Evolutionary conservation across 1,140 invertebrate species (phyloP), one percentile per base, ranked within the genome.

Genomic region (Daktulosphaira vitifoliae): DNA sequence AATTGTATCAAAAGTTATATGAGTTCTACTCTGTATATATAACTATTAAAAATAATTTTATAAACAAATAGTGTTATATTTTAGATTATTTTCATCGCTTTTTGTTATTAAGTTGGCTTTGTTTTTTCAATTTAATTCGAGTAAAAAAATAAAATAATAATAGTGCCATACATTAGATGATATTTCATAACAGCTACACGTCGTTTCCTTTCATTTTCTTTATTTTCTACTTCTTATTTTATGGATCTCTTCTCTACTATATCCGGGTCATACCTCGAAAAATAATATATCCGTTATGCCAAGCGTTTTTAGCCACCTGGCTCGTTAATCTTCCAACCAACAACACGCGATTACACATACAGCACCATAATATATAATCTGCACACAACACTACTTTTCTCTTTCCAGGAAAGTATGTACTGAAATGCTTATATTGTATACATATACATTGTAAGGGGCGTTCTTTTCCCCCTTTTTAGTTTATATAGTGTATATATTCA

Each of bases 271-370:
- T 59, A 62, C 46, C 56, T 46, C 42, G 56, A 33, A 48, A 62
- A 62, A 62, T 62, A 62, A 62, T 48, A 62, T 48, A 62, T 62
- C 39, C 42, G 42, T 59, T 62, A 48, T 62, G 42, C 56, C 56
- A 48, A 38, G 42, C 56, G 56, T 25, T 62, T 48, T 39, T 39
- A 62, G 56, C 56, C 56, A 62, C 56, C 56, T 62, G 56, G 56
- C 56, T 62, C 56, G 56, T 62, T 62, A 62, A 62, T 62, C 56
- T 62, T 62, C 56, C 56, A 16, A 42, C 39, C 56, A 46, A 62
- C 56, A 62, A 62, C 56, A 62, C 56, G 56, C 56, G 56, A 62
- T 62, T 62, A 62, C 56, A 59, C 54, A 62, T 33, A 48, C 42
- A 62, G 56, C 56, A 62, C 42, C 56, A 16, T 11, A 11, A 5